Percentiles rank a stretch among this genome's conserved stretches.
Conservation (phyloP, 1,140 invertebrate species). For the Cephus cinctus region DNA sequence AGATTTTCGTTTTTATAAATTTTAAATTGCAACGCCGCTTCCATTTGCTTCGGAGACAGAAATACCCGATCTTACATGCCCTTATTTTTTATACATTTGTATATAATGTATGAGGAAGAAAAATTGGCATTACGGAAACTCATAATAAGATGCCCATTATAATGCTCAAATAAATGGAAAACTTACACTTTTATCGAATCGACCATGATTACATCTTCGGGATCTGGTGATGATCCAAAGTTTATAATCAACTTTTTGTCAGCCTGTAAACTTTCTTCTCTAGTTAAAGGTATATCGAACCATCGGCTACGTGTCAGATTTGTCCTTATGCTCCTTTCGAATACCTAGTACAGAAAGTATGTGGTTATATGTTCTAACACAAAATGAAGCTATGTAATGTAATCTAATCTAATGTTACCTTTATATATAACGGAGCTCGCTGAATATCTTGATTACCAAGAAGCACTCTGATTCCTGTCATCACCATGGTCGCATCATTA, state of each 20-base stretch:
- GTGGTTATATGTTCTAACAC: not conserved
- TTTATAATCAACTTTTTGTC: slow-evolving; percentile 90
- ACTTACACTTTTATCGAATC: slow-evolving; percentile 86
- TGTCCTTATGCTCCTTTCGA: slow-evolving; percentile 80
- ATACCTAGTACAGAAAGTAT: slow-evolving; percentile 59
- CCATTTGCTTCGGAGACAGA: too few relatives aligned
- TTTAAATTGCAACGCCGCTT: too few relatives aligned
- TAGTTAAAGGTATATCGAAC: slow-evolving; percentile 93
- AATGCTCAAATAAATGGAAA: too few relatives aligned
- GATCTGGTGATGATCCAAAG: slow-evolving; percentile 89
- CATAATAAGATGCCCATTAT: too few relatives aligned
- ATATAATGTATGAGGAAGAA: too few relatives aligned
- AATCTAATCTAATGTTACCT: slow-evolving; percentile 52
- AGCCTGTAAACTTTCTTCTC: slow-evolving; percentile 90
- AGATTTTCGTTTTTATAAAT: too few relatives aligned
- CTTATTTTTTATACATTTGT: too few relatives aligned
- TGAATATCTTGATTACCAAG: slow-evolving; percentile 85
- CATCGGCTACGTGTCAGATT: slow-evolving; percentile 78
- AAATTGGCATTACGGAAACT: too few relatives aligned
- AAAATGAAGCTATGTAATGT: not conserved
- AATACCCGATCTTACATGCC: slow-evolving; percentile 8
- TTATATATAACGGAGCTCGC: slow-evolving; percentile 80
- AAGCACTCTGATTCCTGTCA: slow-evolving; percentile 82
- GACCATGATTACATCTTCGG: slow-evolving; percentile 86
- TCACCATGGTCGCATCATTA: slow-evolving; percentile 83